Evolutionary conservation across 2,113 vertebrate species (phyloP).

Genomic region (Elanus axillaris): DNA sequence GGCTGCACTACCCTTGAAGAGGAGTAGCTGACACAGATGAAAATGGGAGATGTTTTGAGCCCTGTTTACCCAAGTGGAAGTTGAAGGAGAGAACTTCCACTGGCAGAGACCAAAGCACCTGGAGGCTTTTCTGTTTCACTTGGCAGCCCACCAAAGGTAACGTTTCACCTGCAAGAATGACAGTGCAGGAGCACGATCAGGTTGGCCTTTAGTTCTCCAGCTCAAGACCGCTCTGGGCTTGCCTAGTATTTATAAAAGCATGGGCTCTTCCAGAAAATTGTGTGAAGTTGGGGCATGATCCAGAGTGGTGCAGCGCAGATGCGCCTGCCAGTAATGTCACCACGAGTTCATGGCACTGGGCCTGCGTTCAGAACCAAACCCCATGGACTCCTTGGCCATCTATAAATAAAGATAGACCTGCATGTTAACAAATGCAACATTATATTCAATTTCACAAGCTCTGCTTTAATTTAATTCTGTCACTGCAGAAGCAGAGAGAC

Average conservation of each 20-base stretch:
- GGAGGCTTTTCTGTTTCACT: neutral
- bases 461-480: neutral
- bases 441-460: neutral
- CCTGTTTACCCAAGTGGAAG: neutral
- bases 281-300: neutral
- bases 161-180: neutral
- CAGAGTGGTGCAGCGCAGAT: neutral
- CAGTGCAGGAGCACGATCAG: neutral
- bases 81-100: neutral
- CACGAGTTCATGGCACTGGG: neutral
- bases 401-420: neutral
- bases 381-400: neutral
- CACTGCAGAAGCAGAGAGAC: neutral
- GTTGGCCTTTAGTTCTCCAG: neutral
- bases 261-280: neutral
- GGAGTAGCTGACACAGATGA: neutral
- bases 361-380: neutral
- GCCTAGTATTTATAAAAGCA: neutral
- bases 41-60: neutral
- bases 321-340: neutral
- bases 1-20: neutral
- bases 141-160: neutral
- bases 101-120: neutral
- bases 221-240: neutral
- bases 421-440: neutral